Evolutionary conservation across 35 echinoderm and acorn worm species (phyloP), one percentile per base, ranked within the genome.

Genomic region (Acanthaster planci): DNA sequence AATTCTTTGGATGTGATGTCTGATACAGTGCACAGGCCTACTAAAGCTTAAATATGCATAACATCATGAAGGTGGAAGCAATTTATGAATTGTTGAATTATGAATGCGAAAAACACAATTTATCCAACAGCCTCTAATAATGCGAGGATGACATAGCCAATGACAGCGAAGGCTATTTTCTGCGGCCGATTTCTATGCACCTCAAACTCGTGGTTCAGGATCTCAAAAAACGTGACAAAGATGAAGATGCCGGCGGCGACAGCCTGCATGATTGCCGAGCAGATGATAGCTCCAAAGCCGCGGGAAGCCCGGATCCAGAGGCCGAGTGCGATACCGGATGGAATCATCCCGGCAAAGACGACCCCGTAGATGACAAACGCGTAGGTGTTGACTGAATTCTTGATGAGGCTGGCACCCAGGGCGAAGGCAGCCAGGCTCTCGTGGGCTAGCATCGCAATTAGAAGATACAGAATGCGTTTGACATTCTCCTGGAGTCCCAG

Each of bases 201-300:
- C 57, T 99, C 96, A 94, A 94, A 99, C 76, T 99, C 96, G 56
- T 92, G 91, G 67, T 83, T 90, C 53, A 99, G 77, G 59, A 99
- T 99, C 67, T 99, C 96, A 80, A 99, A 99, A 72, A 99, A 99
- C 32, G 96, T 99, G 17, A 99, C 86, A 89, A 91, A 93, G 22
- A 99, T 99, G 64, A 99, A 99, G 19, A 93, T 93, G 4, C 96
- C 96, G 0, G 96, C 96, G 44, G 96, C 96, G 38, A 99, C 39
- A 15, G 91, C 85, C 39, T 99, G 96, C 54, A 93, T 90, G 16
- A 94, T 29, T 7, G 96, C 96, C 17, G 96, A 94, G 52, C 79
- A 82, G 1, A 89, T 67, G 4, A 91, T 72, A 0, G 92, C 89
- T 50, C 59, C 40, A 34, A 86, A 58, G 7, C 96, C 82, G 0